These are phyloP conservation scores for Pholis gunnellus DNA, from an alignment of 2,113 vertebrate species.

Conservation along the genomic window DNA sequence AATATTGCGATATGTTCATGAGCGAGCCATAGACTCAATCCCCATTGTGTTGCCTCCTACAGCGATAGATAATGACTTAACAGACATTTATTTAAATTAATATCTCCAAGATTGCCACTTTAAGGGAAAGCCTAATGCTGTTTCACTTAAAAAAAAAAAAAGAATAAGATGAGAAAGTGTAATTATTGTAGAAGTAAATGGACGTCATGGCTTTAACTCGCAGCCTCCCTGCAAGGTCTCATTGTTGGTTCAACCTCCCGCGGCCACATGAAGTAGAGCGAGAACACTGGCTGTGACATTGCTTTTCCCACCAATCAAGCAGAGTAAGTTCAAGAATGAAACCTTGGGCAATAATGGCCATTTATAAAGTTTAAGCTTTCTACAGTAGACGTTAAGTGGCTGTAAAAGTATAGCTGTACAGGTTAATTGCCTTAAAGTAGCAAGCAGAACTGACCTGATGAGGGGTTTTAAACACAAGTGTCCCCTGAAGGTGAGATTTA, in stretches of 20 bases:
- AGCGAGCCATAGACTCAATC: not conserved
- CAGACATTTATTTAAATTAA: not conserved
- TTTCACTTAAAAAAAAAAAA: constrained; percentile 17
- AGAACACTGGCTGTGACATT: constrained; percentile 13
- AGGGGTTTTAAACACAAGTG: constrained; percentile 17
- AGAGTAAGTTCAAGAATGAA: constrained; percentile 22
- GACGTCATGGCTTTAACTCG: constrained; percentile 12
- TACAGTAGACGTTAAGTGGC: constrained; percentile 38
- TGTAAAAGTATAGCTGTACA: constrained; percentile 31
- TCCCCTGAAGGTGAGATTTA: not conserved
- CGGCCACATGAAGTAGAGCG: not conserved
- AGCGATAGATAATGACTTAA: not conserved
- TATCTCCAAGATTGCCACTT: not conserved
- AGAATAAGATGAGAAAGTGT: constrained; percentile 1
- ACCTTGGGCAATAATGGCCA: constrained; percentile 18
- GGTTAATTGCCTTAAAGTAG: constrained; percentile 39
- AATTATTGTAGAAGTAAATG: constrained; percentile 3
- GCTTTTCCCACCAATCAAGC: constrained; percentile 27
- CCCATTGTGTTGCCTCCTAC: not conserved
- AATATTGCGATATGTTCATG: not conserved
- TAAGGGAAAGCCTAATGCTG: constrained; percentile 7
- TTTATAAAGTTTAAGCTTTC: constrained; percentile 41
- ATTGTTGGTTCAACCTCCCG: not conserved
- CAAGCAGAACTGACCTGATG: not conserved
- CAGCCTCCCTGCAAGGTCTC: constrained; percentile 2